phyloP scores from a whole-genome alignment of 2,888 invertebrate species.

The Oscheius onirici region DNA sequence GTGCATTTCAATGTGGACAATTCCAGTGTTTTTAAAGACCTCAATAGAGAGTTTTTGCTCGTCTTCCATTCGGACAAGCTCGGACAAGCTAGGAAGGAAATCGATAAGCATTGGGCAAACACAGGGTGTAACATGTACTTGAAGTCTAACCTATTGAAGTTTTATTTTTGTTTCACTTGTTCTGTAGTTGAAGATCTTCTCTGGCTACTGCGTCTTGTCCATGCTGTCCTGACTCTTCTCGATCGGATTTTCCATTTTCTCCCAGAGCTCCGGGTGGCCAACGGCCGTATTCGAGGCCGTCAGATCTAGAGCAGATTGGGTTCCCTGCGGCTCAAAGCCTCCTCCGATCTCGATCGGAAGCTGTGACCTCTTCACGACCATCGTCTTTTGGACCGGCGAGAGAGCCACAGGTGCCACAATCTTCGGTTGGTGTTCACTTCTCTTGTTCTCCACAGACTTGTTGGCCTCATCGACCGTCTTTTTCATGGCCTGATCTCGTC shows the following conservation, averaged over 20 bases:
- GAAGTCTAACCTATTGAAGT: too few species aligned
- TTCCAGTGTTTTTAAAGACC: constrained; percentile 10
- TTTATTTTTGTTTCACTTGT: too few species aligned
- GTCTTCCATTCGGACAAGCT: too few species aligned
- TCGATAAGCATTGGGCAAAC: too few species aligned
- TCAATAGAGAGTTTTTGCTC: too few species aligned
- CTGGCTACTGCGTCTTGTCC: constrained; percentile 19
- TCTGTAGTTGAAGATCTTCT: background rate
- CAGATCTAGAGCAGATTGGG: background rate
- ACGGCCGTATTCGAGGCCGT: background rate
- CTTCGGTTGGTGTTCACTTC: background rate
- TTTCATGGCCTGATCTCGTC: background rate
- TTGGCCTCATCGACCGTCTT: background rate
- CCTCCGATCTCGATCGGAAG: background rate
- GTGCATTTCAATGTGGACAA: constrained; percentile 19
- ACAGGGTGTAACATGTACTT: too few species aligned
- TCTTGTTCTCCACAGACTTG: background rate
- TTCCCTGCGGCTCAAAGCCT: background rate
- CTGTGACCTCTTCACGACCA: background rate
- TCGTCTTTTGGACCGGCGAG: constrained; percentile 3
- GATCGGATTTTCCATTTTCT: background rate
- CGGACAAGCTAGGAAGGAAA: too few species aligned
- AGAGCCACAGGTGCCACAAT: constrained; percentile 6
- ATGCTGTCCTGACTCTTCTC: constrained; percentile 23
- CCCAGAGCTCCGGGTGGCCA: background rate